A percentile compares a stretch with the other conserved stretches of the same genome.
Conservation (phyloP, 2,113 vertebrate species). For the Passer montanus region DNA sequence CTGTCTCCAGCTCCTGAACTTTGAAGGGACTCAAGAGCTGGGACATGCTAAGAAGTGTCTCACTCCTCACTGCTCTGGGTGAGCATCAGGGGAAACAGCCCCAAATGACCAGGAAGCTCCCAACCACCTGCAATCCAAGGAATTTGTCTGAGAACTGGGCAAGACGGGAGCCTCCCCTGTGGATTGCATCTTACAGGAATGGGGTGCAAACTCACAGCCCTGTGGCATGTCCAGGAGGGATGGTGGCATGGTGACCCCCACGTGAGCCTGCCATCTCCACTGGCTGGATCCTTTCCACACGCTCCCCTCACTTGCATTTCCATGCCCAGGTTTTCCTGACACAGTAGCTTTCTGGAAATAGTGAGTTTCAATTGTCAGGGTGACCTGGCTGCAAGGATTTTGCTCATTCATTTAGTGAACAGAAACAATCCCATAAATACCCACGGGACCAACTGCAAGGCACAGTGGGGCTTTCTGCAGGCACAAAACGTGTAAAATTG, state of each 20-base stretch:
- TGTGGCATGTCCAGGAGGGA: accelerated
- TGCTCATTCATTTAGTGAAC: neutral
- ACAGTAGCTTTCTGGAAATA: neutral
- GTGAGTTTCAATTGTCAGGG: neutral
- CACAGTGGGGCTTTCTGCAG: neutral
- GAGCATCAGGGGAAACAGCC: neutral
- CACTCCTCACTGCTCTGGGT: accelerated
- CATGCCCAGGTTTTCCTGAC: neutral
- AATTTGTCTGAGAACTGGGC: neutral
- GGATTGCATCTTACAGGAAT: accelerated
- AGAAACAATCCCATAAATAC: constrained; percentile 16
- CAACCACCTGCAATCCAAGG: accelerated
- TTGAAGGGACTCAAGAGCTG: neutral
- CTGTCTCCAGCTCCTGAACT: neutral
- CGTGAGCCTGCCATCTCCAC: accelerated
- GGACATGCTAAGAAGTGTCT: accelerated
- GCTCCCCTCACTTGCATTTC: neutral
- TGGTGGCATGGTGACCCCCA: neutral
- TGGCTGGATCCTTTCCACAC: neutral
- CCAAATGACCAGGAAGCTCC: neutral
- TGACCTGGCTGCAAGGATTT: neutral
- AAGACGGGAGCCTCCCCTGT: neutral
- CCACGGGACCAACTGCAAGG: neutral
- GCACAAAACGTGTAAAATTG: neutral
- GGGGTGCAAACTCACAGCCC: neutral